A percentile compares a stretch with the other conserved stretches of the same genome.
phyloP scores from a whole-genome alignment of 2,888 invertebrate genomes.

The Phengaris arion region DNA sequence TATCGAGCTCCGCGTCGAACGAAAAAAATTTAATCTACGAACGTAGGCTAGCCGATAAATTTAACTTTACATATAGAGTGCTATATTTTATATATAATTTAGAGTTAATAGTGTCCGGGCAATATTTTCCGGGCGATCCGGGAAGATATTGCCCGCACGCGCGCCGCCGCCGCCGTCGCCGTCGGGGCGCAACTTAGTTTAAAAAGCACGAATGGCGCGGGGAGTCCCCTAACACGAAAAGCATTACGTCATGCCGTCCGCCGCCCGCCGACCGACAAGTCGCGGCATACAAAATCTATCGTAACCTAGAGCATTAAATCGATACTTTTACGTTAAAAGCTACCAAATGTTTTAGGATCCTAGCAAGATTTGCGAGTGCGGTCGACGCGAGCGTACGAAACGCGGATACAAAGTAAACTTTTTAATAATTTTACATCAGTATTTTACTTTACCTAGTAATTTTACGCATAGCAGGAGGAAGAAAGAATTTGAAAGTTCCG shows the following conservation, averaged over 20 bases:
- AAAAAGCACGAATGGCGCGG: conserved; percentile 71
- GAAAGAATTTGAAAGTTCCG: conserved; percentile 34
- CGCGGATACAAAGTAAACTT: conserved; percentile 38
- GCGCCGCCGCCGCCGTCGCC: conserved; percentile 28
- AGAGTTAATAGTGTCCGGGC: not conserved
- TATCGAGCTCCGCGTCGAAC: conserved; percentile 35
- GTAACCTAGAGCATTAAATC: conserved; percentile 26
- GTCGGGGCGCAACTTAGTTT: conserved; percentile 42
- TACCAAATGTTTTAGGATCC: conserved; percentile 10
- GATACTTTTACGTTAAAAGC: conserved; percentile 19
- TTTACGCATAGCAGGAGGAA: conserved; percentile 56
- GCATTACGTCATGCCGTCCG: conserved; percentile 63
- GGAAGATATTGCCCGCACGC: not conserved
- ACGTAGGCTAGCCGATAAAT: conserved; percentile 52
- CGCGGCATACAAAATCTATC: conserved; percentile 27
- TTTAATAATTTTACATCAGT: conserved; percentile 14
- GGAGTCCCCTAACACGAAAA: conserved; percentile 53
- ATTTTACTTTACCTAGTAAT: not conserved
- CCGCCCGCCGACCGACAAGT: not conserved
- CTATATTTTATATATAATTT: conserved; percentile 49
- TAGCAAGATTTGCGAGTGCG: conserved; percentile 3
- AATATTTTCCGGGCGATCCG: not conserved
- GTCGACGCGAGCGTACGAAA: conserved; percentile 39
- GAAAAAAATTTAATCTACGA: conserved; percentile 49
- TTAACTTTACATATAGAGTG: conserved; percentile 51